Conservation (phyloP, 2,888 invertebrate species). For the Lathronympha strigana region DNA sequence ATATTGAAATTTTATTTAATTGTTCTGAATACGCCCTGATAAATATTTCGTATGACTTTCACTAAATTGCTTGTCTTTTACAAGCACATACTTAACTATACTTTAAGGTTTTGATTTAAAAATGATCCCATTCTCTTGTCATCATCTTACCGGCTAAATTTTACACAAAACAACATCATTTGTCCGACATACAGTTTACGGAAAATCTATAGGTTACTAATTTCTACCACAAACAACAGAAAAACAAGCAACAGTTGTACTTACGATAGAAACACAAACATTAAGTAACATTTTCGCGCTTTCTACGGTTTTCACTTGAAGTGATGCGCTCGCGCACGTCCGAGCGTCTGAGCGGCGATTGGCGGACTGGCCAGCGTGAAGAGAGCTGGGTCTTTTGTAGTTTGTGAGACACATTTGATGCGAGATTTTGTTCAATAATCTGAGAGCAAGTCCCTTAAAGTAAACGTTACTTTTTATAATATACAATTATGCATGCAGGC, state of each 20-base stretch:
- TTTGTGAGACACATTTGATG: not conserved
- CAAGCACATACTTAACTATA: too few species aligned
- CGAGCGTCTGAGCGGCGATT: not conserved
- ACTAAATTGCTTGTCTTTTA: too few species aligned
- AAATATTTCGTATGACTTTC: too few species aligned
- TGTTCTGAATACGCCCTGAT: too few species aligned
- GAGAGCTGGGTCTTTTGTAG: not conserved
- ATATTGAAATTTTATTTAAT: too few species aligned
- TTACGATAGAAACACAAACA: conserved; percentile 21
- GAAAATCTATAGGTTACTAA: not conserved
- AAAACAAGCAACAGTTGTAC: conserved; percentile 8
- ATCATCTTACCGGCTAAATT: not conserved
- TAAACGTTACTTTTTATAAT: too few species aligned
- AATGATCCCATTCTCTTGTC: not conserved
- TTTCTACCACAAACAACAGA: too few species aligned
- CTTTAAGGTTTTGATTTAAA: too few species aligned
- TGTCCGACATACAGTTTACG: not conserved
- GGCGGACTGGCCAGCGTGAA: conserved; percentile 2
- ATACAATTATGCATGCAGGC: too few species aligned
- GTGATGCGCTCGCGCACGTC: not conserved
- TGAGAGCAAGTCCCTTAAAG: too few species aligned
- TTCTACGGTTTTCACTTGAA: conserved; percentile 4
- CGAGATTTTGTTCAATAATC: conserved; percentile 13
- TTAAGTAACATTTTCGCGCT: conserved; percentile 19
- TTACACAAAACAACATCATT: not conserved